phyloP scores from a whole-genome alignment of 2,888 invertebrate genomes.

The Thysanoteuthis rhombus region DNA sequence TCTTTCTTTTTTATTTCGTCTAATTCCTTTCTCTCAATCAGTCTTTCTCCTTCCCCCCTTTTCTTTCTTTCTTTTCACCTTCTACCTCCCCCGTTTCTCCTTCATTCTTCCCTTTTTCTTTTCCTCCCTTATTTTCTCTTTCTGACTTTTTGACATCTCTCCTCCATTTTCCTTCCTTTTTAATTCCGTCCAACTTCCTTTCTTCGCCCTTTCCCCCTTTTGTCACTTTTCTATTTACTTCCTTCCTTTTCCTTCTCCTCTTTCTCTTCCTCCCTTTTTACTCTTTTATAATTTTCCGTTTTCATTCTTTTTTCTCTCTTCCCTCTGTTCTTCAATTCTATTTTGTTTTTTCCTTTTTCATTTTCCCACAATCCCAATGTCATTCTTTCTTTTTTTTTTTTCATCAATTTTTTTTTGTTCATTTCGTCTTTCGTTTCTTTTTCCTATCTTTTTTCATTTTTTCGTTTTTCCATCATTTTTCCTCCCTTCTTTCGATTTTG shows the following conservation, averaged over 20 bases:
- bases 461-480: neutral
- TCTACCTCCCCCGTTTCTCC: neutral
- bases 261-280: neutral
- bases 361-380: too few relatives aligned
- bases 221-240: neutral
- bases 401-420: neutral
- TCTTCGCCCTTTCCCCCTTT: neutral
- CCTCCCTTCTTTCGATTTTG: neutral
- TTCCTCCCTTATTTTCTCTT: neutral
- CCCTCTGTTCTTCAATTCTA: neutral
- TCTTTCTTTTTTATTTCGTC: too few relatives aligned
- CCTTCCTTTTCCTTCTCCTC: neutral
- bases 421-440: neutral
- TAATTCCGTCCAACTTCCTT: neutral
- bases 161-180: neutral
- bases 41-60: neutral
- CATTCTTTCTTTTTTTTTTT: neutral
- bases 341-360: neutral
- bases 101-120: neutral
- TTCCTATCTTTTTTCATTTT: neutral
- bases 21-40: neutral
- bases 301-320: neutral
- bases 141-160: neutral
- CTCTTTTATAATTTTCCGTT: neutral
- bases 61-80: neutral